Percentiles rank a stretch among this genome's conserved stretches.
Evolutionary conservation across 2,888 invertebrate species (phyloP).

Genomic region (Hypomecis punctinalis): DNA sequence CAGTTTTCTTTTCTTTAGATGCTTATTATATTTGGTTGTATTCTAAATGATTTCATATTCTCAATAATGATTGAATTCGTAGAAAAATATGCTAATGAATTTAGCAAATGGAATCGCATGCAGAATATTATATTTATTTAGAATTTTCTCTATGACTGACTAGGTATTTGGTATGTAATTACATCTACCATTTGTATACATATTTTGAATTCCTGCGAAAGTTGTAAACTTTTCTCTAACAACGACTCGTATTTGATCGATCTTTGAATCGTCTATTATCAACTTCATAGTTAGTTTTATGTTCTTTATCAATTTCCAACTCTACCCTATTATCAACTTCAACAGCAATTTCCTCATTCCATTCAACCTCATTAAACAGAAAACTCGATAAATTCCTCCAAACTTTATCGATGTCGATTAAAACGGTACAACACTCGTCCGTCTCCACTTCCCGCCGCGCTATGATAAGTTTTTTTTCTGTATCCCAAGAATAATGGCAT

Average conservation of each 20-base stretch:
- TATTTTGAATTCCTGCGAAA: not conserved
- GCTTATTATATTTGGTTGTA: not conserved
- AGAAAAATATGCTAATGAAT: too few relatives aligned
- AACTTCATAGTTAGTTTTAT: not conserved
- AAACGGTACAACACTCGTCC: conserved; percentile 47
- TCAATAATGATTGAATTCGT: too few relatives aligned
- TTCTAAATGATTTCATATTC: too few relatives aligned
- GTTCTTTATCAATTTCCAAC: conserved; percentile 4
- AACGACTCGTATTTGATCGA: too few relatives aligned
- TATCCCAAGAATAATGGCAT: conserved; percentile 62
- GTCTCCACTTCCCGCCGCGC: conserved; percentile 59
- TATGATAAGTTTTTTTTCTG: conserved; percentile 56
- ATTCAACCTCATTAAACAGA: conserved; percentile 9
- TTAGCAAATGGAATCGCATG: too few relatives aligned
- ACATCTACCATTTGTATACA: too few relatives aligned
- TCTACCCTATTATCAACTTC: conserved; percentile 1
- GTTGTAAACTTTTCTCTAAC: not conserved
- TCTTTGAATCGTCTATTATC: not conserved
- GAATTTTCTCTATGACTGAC: too few relatives aligned
- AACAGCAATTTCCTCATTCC: conserved; percentile 7
- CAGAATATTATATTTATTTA: too few relatives aligned
- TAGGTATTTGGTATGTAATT: too few relatives aligned
- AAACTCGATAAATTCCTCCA: conserved; percentile 8
- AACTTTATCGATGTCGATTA: conserved; percentile 37
- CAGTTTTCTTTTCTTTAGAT: not conserved